These are phyloP conservation scores for Poecilia velifera DNA, from an alignment of 2,797 vertebrate genomes.

Conservation along the genomic window DNA sequence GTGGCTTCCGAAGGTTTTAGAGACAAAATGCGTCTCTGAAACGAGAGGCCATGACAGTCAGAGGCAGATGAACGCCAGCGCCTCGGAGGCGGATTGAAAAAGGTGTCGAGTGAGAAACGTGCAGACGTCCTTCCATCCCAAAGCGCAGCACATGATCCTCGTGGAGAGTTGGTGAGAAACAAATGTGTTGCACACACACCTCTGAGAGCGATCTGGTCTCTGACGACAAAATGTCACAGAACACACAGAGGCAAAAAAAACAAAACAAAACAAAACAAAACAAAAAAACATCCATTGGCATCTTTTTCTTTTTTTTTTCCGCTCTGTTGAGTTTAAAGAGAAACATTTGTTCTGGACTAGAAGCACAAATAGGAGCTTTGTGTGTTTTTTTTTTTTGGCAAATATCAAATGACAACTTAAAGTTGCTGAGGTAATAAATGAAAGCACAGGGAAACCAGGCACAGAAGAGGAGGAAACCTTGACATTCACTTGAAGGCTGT, in stretches of 20 bases:
- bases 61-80: background rate
- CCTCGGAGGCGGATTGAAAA: background rate
- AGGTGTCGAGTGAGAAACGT: background rate
- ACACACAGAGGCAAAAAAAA: background rate
- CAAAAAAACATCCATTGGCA: background rate
- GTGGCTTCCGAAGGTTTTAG: background rate
- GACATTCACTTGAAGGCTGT: constrained; percentile 61
- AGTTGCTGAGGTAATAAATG: constrained; percentile 62
- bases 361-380: background rate
- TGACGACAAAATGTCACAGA: background rate
- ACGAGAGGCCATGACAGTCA: background rate
- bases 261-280: too few relatives aligned
- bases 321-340: background rate
- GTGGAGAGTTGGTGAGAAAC: background rate
- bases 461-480: constrained; percentile 59
- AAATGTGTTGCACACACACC: background rate
- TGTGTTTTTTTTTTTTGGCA: background rate
- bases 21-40: background rate
- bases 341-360: constrained; percentile 7
- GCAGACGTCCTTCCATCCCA: background rate
- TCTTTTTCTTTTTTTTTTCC: background rate
- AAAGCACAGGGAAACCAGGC: constrained; percentile 53
- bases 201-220: background rate
- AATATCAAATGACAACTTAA: constrained; percentile 24
- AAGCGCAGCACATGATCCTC: too few relatives aligned